Base-by-base conservation (phyloP, 1,140 invertebrate species). In the Octopus sinensis region DNA sequence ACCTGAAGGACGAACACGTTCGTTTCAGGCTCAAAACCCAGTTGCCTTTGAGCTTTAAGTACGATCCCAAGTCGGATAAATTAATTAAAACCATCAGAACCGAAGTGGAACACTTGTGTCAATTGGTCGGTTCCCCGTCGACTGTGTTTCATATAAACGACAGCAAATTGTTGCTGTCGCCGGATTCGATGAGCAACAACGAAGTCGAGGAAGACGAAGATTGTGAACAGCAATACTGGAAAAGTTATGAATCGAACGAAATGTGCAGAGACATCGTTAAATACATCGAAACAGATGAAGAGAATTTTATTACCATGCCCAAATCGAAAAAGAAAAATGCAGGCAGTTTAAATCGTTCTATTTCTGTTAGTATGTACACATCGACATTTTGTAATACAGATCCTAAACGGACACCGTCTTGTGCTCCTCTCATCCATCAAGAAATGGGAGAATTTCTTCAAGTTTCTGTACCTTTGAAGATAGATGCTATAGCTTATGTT, bases 41-140 rank as follows among this genome's bases (percentile, higher is more conserved):
- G 68, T 6, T 73, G 30, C 68, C 68, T 13, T 23, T 73, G 13
- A 73, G 13, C 4, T 73, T 73, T 23, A 73, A 73, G 6, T 73
- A 73, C 68, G 68, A 73, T 13, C 68, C 68, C 13, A 73, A 73
- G 68, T 73, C 68, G 13, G 68, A 73, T 73, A 73, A 73, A 23
- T 23, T 73, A 13, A 73, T 73, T 23, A 73, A 73, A 23, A 17
- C 0, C 17, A 73, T 73, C 68, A 4, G 30, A 73, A 73, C 68
- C 13, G 68, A 73, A 73, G 68, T 73, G 68, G 68, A 73, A 73
- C 17, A 73, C 17, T 13, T 73, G 13, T 73, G 68, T 13, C 17
- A 73, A 73, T 5, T 73, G 13, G 30, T 73, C 6, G 30, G 68
- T 23, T 73, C 68, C 0, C 68, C 68, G 4, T 17, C 6, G 68